Conservation (phyloP, 1,140 invertebrate genomes). For the Dufourea novaeangliae region DNA sequence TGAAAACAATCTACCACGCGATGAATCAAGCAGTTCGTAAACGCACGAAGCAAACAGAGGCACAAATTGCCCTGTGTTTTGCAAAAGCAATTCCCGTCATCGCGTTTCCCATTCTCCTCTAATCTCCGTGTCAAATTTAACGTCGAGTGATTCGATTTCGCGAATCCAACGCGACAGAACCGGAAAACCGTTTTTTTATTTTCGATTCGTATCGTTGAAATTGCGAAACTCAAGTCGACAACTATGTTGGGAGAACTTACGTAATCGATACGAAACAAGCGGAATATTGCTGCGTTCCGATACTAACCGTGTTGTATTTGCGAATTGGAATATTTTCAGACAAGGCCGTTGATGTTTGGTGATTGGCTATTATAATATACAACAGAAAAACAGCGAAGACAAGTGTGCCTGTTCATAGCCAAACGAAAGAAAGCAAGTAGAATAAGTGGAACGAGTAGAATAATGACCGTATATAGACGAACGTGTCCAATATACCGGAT, state of each 20-base stretch:
- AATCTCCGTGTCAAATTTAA: conserved; percentile 6
- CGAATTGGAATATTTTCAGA: not conserved
- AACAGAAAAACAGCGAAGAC: too few relatives aligned
- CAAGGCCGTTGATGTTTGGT: not conserved
- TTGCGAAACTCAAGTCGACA: not conserved
- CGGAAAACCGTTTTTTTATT: not conserved
- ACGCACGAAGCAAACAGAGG: not conserved
- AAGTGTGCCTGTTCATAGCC: too few relatives aligned
- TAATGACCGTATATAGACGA: too few relatives aligned
- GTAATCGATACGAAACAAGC: not conserved
- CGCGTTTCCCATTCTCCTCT: conserved; percentile 17
- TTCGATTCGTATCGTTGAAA: not conserved
- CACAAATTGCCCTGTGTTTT: not conserved
- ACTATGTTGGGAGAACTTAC: not conserved
- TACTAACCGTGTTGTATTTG: not conserved
- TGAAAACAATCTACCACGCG: too few relatives aligned
- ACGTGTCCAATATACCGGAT: too few relatives aligned
- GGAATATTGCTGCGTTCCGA: too few relatives aligned
- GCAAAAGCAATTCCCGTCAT: not conserved
- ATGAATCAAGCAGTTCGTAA: not conserved
- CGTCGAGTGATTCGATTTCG: not conserved
- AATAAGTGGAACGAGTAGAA: too few relatives aligned
- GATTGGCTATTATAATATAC: too few relatives aligned
- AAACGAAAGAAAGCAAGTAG: too few relatives aligned
- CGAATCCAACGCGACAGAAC: not conserved